Base-by-base conservation (phyloP, 2,113 vertebrate genomes). In the Peromyscus maniculatus region DNA sequence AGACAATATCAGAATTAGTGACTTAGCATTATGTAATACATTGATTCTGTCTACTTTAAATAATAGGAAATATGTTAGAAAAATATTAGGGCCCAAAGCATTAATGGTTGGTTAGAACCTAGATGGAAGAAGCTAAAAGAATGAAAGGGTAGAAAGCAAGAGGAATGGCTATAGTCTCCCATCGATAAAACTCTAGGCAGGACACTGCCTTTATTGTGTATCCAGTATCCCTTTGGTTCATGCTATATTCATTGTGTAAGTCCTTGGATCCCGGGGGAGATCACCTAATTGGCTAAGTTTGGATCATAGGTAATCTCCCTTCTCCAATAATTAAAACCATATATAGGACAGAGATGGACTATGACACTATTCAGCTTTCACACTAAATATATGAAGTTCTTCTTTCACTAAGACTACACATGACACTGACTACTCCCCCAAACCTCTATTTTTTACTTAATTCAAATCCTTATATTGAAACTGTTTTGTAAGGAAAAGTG, bases 41-140 rank as follows among this genome's bases (percentile, higher is more conserved):
- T 17, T 94, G 57, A 75, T 12, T 83, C 71, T 96, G 39, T 59
- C 39, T 75, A 59, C 78, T 52, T 86, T 77, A 82, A 77, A 69
- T 57, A 91, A 93, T 55, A 33, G 10, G 3, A 0, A 87, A 84
- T 86, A 39, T 72, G 77, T 49, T 71, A 52, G 43, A 17, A 89
- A 97, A 88, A 67, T 92, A 91, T 11, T 11, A 1, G 2, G 0
- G 4, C 19, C 75, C 36, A 80, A 74, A 92, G 8, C 67, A 91
- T 72, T 36, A 62, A 19, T 74, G 7, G 0, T 1, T 88, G 7
- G 17, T 59, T 80, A 9, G 2, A 12, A 83, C 93, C 86, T 16
- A 83, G n/a, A 8, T 89, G 4, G 8, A 33, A 59, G 33, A 21
- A 92, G 22, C 15, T 28, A 39, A 87, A n/a, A 72, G 4, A 79